Evolutionary conservation across 2,888 invertebrate genomes (phyloP).

Genomic region (Phalera bucephala): DNA sequence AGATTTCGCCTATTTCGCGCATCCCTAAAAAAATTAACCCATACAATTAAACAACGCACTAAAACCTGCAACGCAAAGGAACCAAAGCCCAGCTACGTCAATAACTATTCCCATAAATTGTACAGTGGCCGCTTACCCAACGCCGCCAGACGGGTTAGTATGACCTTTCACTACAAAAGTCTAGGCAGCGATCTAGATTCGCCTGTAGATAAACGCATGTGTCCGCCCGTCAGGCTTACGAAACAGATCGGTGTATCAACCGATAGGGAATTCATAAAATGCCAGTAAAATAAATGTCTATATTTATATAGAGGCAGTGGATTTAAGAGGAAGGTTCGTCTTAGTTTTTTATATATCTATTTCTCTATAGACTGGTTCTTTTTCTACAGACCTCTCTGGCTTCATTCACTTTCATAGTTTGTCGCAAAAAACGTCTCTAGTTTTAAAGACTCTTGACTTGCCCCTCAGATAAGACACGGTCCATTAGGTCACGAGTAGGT

Average conservation of each 20-base stretch:
- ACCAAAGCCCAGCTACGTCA: neutral
- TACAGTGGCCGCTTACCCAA: conserved; percentile 37
- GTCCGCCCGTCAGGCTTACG: conserved; percentile 42
- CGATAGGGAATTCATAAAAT: conserved; percentile 17
- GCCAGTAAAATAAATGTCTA: conserved; percentile 3
- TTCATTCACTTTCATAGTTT: too few species aligned
- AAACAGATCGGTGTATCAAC: conserved; percentile 27
- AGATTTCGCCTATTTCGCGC: too few species aligned
- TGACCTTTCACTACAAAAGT: conserved; percentile 76
- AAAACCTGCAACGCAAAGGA: neutral
- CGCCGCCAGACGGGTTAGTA: conserved; percentile 45
- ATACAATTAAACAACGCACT: too few species aligned
- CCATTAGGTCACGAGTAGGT: too few species aligned
- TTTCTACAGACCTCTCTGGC: too few species aligned
- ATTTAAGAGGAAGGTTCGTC: too few species aligned
- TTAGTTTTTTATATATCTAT: too few species aligned
- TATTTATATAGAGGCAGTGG: neutral
- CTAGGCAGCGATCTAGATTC: conserved; percentile 67
- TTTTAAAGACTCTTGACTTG: too few species aligned
- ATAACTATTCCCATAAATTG: conserved; percentile 31
- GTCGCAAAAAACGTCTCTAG: too few species aligned
- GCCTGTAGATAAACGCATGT: conserved; percentile 56
- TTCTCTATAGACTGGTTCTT: too few species aligned
- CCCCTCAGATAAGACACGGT: too few species aligned
- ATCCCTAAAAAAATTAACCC: too few species aligned